Conservation (phyloP, 2,113 vertebrate genomes). For the Gobiocypris rarus region DNA sequence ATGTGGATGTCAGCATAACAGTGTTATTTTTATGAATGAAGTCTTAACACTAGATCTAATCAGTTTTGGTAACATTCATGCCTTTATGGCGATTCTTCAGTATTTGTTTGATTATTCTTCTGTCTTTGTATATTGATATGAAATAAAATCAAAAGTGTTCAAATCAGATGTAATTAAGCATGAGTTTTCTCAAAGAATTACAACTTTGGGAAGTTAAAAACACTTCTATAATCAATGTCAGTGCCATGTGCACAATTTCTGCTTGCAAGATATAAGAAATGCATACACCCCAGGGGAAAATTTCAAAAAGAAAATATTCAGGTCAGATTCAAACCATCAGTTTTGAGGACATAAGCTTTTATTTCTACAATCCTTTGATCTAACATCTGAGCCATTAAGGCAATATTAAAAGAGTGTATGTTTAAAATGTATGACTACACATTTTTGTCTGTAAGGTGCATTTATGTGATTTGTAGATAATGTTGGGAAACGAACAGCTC, state of each 20-base stretch:
- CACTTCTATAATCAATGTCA: neutral
- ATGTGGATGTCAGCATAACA: neutral
- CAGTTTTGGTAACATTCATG: neutral
- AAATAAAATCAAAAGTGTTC: constrained; percentile 6
- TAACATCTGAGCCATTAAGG: constrained; percentile 6
- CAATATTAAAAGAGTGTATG: constrained; percentile 30
- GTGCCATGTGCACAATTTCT: neutral
- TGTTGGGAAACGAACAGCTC: constrained; percentile 29
- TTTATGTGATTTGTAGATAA: neutral
- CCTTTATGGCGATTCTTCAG: neutral
- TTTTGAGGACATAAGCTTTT: constrained; percentile 34
- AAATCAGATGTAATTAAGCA: neutral
- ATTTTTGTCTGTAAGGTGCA: neutral
- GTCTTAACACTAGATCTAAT: neutral
- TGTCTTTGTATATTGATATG: constrained; percentile 14
- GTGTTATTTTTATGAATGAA: neutral
- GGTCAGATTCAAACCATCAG: neutral
- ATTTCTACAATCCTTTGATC: constrained; percentile 30
- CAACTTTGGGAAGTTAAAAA: neutral
- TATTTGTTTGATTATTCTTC: neutral
- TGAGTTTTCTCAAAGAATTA: neutral
- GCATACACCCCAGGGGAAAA: neutral
- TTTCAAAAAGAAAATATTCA: neutral
- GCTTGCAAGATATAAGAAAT: neutral
- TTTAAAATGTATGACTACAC: neutral